A percentile compares a stretch with the other conserved stretches of the same genome.
Conservation (phyloP, 1,140 invertebrate species). For the Bombus confusus region DNA sequence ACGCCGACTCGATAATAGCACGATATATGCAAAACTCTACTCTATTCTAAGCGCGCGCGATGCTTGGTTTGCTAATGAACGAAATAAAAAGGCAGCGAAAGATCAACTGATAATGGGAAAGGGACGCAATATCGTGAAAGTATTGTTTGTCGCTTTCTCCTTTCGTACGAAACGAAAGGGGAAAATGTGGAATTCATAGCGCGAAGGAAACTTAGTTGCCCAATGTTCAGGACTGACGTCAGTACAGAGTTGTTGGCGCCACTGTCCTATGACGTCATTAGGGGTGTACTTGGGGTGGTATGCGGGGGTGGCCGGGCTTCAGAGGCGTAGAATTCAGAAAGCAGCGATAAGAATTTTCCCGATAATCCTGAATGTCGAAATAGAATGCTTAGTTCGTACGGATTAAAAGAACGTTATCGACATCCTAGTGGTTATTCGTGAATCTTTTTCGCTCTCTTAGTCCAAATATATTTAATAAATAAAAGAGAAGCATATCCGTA, state of each 20-base stretch:
- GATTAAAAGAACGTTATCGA: not conserved
- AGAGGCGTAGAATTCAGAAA: conserved; percentile 59
- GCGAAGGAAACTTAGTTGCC: conserved; percentile 28
- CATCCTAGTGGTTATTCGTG: not conserved
- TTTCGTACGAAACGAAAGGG: not conserved
- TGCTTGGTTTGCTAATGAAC: not conserved
- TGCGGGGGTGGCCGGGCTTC: conserved; percentile 36
- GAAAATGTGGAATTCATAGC: conserved; percentile 2
- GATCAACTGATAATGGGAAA: not conserved
- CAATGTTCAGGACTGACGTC: conserved; percentile 61
- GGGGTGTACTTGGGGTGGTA: conserved; percentile 38
- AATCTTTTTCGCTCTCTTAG: no score
- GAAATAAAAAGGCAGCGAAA: no score
- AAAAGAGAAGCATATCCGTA: not conserved
- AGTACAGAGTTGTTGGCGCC: conserved; percentile 63
- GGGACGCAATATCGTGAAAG: not conserved
- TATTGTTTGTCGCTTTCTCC: not conserved
- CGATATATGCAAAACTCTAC: not conserved
- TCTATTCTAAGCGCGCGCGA: not conserved
- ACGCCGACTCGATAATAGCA: conserved; percentile 26
- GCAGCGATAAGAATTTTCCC: conserved; percentile 47
- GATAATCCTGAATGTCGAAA: not conserved
- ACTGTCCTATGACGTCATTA: conserved; percentile 73
- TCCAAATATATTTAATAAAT: not conserved
- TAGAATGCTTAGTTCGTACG: conserved; percentile 10